Conservation (phyloP, 2,113 vertebrate species). For the Heptranchias perlo region DNA sequence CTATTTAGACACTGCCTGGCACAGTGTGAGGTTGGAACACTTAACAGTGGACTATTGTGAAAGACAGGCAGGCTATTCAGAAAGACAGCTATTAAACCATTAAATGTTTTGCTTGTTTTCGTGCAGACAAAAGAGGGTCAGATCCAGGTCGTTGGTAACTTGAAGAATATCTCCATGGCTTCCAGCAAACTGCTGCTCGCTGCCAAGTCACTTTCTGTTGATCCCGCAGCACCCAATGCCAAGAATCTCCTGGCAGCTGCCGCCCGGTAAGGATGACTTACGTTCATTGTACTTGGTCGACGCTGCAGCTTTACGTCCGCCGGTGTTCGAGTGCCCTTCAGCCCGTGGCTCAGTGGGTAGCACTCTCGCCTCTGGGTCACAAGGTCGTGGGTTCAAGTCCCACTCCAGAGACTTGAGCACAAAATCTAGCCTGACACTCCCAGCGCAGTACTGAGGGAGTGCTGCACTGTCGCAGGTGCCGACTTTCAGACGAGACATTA, state of each 20-base stretch:
- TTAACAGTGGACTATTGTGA: neutral
- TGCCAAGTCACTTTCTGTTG: constrained; percentile 96
- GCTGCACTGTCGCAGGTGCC: neutral
- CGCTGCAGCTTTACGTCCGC: neutral
- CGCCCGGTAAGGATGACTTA: constrained; percentile 68
- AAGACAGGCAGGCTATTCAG: neutral
- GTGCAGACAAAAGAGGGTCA: constrained; percentile 92
- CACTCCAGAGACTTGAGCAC: neutral
- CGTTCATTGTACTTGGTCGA: neutral
- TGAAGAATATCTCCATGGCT: constrained; percentile 98
- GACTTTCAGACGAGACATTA: neutral
- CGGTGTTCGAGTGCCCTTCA: neutral
- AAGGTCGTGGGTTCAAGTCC: too few relatives aligned
- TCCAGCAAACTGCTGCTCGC: constrained; percentile 94
- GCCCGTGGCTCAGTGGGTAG: neutral
- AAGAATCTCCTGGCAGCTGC: constrained; percentile 95
- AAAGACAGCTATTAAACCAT: neutral
- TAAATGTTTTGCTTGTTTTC: constrained; percentile 31
- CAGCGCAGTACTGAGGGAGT: neutral
- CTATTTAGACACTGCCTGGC: neutral
- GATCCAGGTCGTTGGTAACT: constrained; percentile 95
- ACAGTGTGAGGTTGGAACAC: neutral
- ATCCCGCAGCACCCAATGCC: constrained; percentile 92
- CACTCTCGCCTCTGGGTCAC: neutral
- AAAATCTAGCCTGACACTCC: neutral